phyloP scores from a whole-genome alignment of 2,113 vertebrate species.

The Laticauda laticaudata region DNA sequence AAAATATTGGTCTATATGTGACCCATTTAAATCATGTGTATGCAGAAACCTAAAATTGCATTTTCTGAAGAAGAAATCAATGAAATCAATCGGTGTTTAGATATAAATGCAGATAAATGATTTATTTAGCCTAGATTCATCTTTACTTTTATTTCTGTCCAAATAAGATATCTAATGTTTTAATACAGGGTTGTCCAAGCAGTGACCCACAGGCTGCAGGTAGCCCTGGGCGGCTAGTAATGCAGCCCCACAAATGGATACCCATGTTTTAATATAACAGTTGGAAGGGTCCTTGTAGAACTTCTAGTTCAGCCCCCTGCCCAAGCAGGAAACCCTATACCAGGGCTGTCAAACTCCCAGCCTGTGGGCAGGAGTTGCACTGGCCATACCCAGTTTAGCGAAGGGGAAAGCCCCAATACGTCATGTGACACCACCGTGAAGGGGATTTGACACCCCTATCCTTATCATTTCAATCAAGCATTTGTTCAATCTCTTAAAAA shows the following conservation, averaged over 20 bases:
- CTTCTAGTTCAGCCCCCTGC: not conserved
- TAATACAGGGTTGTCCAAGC: not conserved
- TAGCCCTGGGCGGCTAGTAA: not conserved
- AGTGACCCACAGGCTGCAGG: not conserved
- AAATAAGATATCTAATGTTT: not conserved
- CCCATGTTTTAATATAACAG: not conserved
- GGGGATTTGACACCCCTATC: too few species aligned
- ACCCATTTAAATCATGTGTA: not conserved
- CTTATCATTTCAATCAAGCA: not conserved
- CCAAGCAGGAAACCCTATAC: not conserved
- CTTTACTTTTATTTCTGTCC: not conserved
- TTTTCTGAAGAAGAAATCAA: not conserved
- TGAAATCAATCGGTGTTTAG: not conserved
- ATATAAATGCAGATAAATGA: not conserved
- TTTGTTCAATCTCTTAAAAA: not conserved
- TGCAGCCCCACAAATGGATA: not conserved
- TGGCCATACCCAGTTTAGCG: too few species aligned
- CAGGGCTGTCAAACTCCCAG: too few species aligned
- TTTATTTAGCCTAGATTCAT: not conserved
- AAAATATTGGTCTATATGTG: not conserved
- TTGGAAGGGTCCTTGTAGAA: not conserved
- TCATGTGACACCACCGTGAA: too few species aligned
- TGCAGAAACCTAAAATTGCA: not conserved
- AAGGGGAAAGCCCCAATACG: too few species aligned
- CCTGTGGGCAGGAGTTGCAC: too few species aligned